Evolutionary conservation across 2,888 invertebrate species (phyloP).

Genomic region (Atrina japonica): DNA sequence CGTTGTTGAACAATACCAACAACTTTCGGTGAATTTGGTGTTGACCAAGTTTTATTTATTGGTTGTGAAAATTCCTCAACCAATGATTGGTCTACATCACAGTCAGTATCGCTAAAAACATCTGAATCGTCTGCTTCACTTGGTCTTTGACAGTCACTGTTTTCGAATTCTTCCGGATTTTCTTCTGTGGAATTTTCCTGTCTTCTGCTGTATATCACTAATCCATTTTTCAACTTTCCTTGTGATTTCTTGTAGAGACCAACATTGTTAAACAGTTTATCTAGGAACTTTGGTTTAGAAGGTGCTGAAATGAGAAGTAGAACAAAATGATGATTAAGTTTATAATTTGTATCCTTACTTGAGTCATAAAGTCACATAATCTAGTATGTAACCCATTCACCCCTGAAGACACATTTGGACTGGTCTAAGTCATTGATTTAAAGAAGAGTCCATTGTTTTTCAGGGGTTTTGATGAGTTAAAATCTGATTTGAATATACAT

Average conservation of each 20-base stretch:
- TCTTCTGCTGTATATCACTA: conserved; percentile 25
- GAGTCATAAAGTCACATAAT: too few relatives aligned
- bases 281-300: conserved; percentile 72
- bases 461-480: too few relatives aligned
- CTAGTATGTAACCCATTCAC: too few relatives aligned
- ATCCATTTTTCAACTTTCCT: conserved; percentile 41
- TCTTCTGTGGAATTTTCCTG: conserved; percentile 34
- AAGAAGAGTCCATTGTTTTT: too few relatives aligned
- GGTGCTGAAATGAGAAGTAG: conserved; percentile 64
- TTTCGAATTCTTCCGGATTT: conserved; percentile 47
- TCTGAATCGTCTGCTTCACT: conserved; percentile 34
- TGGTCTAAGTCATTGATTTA: too few relatives aligned
- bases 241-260: conserved; percentile 51
- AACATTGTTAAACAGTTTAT: conserved; percentile 66
- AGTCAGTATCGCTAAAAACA: conserved; percentile 48
- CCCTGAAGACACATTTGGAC: too few relatives aligned
- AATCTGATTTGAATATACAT: too few relatives aligned
- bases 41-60: conserved; percentile 51
- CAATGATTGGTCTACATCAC: conserved; percentile 27
- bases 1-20: conserved; percentile 67
- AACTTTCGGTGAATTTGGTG: conserved; percentile 64
- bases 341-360: too few relatives aligned
- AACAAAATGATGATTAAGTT: too few relatives aligned
- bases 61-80: conserved; percentile 18
- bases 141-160: conserved; percentile 39